Percentiles rank a stretch among this genome's conserved stretches.
These are phyloP conservation scores for Mimachlamys varia DNA, from an alignment of 2,888 invertebrate genomes.

Conservation along the genomic window DNA sequence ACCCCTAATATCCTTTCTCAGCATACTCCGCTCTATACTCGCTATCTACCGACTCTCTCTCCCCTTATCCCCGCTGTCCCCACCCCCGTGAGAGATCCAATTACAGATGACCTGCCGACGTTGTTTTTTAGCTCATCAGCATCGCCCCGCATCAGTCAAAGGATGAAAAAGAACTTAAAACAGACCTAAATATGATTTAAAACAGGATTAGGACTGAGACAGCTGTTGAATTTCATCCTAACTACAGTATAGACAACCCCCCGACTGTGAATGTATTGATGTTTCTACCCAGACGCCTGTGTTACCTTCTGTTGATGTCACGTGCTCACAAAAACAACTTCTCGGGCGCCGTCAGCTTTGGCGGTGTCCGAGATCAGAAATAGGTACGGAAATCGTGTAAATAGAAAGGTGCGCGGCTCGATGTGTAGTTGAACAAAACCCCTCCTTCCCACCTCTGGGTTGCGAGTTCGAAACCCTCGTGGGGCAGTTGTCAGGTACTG, in stretches of 20 bases:
- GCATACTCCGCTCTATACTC: no score
- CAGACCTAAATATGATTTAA: neutral
- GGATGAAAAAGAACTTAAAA: neutral
- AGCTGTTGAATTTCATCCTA: slow-evolving; percentile 4
- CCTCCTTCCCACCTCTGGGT: no score
- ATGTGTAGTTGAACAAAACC: neutral
- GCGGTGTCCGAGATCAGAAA: no score
- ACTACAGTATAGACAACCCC: neutral
- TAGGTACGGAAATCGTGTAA: neutral
- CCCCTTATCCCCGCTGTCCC: no score
- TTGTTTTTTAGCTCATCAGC: no score
- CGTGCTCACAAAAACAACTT: neutral
- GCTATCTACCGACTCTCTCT: no score
- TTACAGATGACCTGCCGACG: no score
- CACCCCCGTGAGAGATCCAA: no score
- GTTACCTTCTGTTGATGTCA: neutral
- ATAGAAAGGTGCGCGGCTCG: neutral
- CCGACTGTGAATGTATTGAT: neutral
- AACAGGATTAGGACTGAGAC: neutral
- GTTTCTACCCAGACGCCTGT: neutral
- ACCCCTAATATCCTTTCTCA: no score
- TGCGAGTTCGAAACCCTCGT: no score
- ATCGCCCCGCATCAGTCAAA: no score
- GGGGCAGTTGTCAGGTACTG: no score
- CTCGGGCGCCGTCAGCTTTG: neutral